Base-by-base conservation (phyloP, 2,888 invertebrate species). In the Eilema griseolum region DNA sequence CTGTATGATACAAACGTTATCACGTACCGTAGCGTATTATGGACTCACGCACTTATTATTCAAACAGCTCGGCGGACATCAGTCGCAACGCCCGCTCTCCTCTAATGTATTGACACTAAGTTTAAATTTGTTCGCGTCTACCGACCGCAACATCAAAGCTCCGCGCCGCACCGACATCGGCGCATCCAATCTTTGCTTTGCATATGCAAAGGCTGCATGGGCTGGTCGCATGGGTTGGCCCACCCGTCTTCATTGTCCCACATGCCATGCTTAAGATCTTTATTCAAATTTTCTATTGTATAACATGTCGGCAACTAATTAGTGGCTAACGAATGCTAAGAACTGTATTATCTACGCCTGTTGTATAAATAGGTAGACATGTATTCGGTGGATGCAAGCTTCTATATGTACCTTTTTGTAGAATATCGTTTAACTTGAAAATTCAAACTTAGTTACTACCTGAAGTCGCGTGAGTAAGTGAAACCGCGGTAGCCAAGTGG, bases 101-200 rank as follows among this genome's bases (percentile, higher is more conserved):
- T 88, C 91, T 92, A 91, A 92, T 89, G 88, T 91, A 90, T 92
- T 89, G 89, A 89, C 89, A 88, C 83, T 85, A 84, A 82, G 87
- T 89, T 90, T 91, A 91, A 90, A 91, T 91, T 89, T 89, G 90
- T 87, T 82, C 86, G 83, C 86, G 85, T 88, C 87, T 83, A 80
- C 85, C 83, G 85, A 77, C 80, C 77, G 78, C 76, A 79, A 83
- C 84, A 86, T 90, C 83, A 88, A 88, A 85, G 82, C 77, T 81
- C 74, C 79, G 70, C 83, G 76, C 79, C 79, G 71, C 83, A 75
- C 79, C 69, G 76, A 73, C 77, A 76, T 75, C 67, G 69, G 69
- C 57, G 69, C 62, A 66, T 75, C 74, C 79, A 79, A 69, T 80
- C 77, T 73, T 83, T 80, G 74, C 84, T 88, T 88, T 88, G 86